Percentiles rank a stretch among this genome's conserved stretches.
phyloP scores from a whole-genome alignment of 2,113 vertebrate genomes.

The Neomonachus schauinslandi region DNA sequence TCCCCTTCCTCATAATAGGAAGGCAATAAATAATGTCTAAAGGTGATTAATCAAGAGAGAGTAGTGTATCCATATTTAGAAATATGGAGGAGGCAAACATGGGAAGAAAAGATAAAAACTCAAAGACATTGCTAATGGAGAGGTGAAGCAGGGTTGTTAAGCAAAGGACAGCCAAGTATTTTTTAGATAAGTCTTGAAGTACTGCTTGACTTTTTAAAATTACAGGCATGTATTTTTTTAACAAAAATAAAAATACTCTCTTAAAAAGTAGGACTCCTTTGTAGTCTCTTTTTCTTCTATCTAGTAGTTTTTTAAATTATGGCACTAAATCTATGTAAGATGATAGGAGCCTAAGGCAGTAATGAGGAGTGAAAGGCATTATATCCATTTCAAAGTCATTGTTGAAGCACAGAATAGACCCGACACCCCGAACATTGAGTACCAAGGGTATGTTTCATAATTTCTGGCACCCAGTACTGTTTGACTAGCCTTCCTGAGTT shows the following conservation, averaged over 20 bases:
- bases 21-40: constrained; percentile 39
- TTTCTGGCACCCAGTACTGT: background rate
- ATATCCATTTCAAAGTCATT: background rate
- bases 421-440: background rate
- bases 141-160: background rate
- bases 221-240: background rate
- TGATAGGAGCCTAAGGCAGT: background rate
- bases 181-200: constrained; percentile 12
- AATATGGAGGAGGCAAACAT: constrained; percentile 19
- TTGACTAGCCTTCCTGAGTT: background rate
- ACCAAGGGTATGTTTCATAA: background rate
- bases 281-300: constrained; percentile 23
- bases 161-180: background rate
- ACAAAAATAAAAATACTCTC: constrained; percentile 5
- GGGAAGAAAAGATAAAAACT: background rate
- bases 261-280: constrained; percentile 6
- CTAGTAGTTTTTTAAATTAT: constrained; percentile 43
- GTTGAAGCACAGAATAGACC: background rate
- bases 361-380: constrained; percentile 31
- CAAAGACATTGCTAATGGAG: background rate
- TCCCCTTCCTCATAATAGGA: background rate
- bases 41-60: constrained; percentile 29
- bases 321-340: constrained; percentile 41
- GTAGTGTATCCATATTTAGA: background rate
- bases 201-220: constrained; percentile 14